phyloP scores from a whole-genome alignment of 2,888 invertebrate genomes.

The Aleiodes leptofemur region DNA sequence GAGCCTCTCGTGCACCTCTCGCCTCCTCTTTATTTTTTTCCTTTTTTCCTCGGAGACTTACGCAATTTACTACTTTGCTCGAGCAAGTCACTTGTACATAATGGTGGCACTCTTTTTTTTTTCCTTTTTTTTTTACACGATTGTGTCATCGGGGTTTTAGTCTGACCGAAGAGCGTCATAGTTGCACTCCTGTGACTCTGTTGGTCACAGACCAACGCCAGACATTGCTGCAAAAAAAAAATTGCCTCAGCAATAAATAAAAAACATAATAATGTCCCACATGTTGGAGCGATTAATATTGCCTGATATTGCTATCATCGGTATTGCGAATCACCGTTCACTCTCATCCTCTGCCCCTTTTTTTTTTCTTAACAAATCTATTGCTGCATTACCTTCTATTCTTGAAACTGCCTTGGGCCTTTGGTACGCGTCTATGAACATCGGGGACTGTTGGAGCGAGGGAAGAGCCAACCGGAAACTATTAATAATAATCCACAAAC shows the following conservation, averaged over 20 bases:
- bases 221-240: slow-evolving; percentile 50
- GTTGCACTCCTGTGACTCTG: slow-evolving; percentile 50
- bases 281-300: slow-evolving; percentile 5
- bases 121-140: slow-evolving; percentile 62
- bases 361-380: neutral
- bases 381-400: slow-evolving; percentile 11
- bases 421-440: slow-evolving; percentile 61
- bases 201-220: slow-evolving; percentile 58
- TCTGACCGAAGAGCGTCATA: slow-evolving; percentile 50
- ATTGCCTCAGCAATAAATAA: neutral
- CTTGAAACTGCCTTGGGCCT: slow-evolving; percentile 30
- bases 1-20: slow-evolving; percentile 47
- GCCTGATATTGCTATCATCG: slow-evolving; percentile 1
- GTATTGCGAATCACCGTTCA: neutral
- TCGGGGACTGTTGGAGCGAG: slow-evolving; percentile 64
- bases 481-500: slow-evolving; percentile 63
- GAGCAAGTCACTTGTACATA: slow-evolving; percentile 51
- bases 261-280: neutral
- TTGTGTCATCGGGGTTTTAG: slow-evolving; percentile 66
- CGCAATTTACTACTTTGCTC: slow-evolving; percentile 49
- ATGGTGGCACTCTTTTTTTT: slow-evolving; percentile 66
- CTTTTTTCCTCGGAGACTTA: slow-evolving; percentile 38
- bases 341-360: neutral
- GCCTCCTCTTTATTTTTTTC: slow-evolving; percentile 44
- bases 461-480: slow-evolving; percentile 72